Conservation (phyloP, 2,113 vertebrate genomes). For the Willisornis vidua region DNA sequence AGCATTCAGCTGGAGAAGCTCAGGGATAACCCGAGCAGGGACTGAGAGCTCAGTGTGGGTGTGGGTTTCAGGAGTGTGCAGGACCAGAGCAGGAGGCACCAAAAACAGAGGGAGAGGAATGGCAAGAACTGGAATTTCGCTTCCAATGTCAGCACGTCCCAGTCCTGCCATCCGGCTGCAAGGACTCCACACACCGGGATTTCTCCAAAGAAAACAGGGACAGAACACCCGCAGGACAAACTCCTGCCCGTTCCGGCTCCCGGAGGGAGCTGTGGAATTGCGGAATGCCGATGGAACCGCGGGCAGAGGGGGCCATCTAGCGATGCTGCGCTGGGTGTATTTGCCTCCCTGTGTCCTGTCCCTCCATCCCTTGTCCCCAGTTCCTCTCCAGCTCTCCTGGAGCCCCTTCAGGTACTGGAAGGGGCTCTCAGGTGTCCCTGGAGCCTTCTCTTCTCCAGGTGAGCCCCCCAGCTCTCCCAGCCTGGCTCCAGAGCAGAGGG, state of each 20-base stretch:
- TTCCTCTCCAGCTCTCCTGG: not conserved
- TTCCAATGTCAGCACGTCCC: not conserved
- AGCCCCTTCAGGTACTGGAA: not conserved
- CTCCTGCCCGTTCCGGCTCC: not conserved
- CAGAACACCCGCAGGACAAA: rapidly evolving
- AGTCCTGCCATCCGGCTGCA: rapidly evolving
- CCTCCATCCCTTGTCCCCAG: not conserved
- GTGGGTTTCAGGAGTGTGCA: too few species aligned
- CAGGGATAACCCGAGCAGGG: not conserved
- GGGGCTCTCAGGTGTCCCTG: not conserved
- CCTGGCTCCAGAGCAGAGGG: not conserved
- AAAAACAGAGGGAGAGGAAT: not conserved
- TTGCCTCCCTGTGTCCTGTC: not conserved
- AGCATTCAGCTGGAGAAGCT: not conserved
- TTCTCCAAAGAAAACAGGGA: not conserved
- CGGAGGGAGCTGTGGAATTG: rapidly evolving
- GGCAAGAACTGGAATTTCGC: not conserved
- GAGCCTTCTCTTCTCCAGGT: rapidly evolving
- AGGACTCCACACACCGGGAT: not conserved
- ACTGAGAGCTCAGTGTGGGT: too few species aligned
- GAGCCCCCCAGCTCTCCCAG: not conserved
- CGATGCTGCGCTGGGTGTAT: not conserved
- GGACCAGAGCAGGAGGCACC: not conserved
- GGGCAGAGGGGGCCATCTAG: conserved; percentile 68
- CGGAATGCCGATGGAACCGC: not conserved